A percentile compares a stretch with the other conserved stretches of the same genome.
Evolutionary conservation across 2,797 vertebrate genomes (phyloP).

Genomic region (Antrozous pallidus): DNA sequence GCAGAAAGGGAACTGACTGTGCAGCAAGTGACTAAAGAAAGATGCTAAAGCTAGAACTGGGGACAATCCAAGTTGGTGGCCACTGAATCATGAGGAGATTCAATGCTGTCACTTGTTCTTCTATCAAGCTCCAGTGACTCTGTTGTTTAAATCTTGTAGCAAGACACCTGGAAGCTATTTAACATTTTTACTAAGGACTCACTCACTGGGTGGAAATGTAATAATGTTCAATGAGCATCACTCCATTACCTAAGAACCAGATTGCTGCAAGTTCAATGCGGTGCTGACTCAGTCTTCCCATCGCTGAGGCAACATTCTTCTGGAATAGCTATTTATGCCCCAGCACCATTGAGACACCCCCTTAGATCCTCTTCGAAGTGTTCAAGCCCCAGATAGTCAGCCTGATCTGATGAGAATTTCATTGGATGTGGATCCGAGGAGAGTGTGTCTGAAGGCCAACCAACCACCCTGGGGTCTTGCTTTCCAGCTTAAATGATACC

Average conservation of each 20-base stretch:
- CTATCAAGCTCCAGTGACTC: slow-evolving; percentile 52
- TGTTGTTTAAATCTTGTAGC: slow-evolving; percentile 47
- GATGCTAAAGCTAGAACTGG: slow-evolving; percentile 56
- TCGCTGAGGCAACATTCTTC: slow-evolving; percentile 49
- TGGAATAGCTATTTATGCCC: slow-evolving; percentile 55
- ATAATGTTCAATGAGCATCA: slow-evolving; percentile 55
- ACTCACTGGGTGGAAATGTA: slow-evolving; percentile 45
- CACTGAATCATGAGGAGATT: slow-evolving; percentile 44
- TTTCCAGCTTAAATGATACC: background rate
- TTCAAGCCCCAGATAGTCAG: slow-evolving; percentile 12
- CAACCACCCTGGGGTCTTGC: background rate
- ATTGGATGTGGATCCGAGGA: background rate
- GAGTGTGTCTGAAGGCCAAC: background rate
- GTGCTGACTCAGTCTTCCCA: slow-evolving; percentile 41
- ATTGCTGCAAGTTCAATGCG: slow-evolving; percentile 48
- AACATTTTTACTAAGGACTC: slow-evolving; percentile 52
- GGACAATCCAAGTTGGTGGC: slow-evolving; percentile 47
- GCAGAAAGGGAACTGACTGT: slow-evolving; percentile 41
- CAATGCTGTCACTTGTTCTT: slow-evolving; percentile 34
- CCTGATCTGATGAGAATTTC: background rate
- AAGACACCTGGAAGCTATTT: slow-evolving; percentile 71
- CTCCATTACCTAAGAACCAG: slow-evolving; percentile 28
- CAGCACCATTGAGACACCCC: slow-evolving; percentile 25
- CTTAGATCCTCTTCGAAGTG: slow-evolving; percentile 28
- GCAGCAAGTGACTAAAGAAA: slow-evolving; percentile 14